Evolutionary conservation across 2,113 vertebrate genomes (phyloP), one percentile per base, ranked within the genome.

Genomic region (Elephas maximus): DNA sequence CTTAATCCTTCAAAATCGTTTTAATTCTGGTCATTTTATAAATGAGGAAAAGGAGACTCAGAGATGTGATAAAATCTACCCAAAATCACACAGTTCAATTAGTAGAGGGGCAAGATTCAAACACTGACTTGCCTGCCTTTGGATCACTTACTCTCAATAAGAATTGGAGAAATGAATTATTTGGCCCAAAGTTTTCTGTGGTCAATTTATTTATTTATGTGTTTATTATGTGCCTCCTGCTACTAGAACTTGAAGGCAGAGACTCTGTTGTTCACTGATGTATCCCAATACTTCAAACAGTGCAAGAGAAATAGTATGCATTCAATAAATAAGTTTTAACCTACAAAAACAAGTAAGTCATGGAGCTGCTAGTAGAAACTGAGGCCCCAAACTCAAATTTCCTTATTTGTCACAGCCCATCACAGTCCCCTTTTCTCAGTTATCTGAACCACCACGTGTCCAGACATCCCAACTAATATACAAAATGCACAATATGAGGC

Each of bases 341-440:
- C 30, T 78, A 45, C 7, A n/a, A n/a, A 79, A 88, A 23, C 11
- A 81, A 86, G 67, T 15, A 65, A 80, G 23, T 76, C 45, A 76
- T 9, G 80, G 65, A 41, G 20, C 41, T 69, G 30, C 48, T 77
- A 60, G 45, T 28, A 74, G 67, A 77, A 78, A 69, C 51, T 0
- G 0, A 83, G n/a, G 60, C 8, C 71, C 28, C 48, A 62, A 20
- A 53, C 44, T 51, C 53, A 78, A 28, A 60, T 88, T 71, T 44
- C 30, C 60, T 77, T 67, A 62, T 76, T 94, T 92, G 53, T 92
- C 93, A 84, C 33, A 63, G 33, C 45, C 44, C 63, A 77, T 78
- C 44, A 30, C 8, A 86, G 20, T 63, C 14, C 18, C 2, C 44
- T 92, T 95, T 73, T 57, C 65, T 74, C 67, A 8, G 6, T 69